Percentiles rank a stretch among this genome's conserved stretches.
Evolutionary conservation across 2,888 invertebrate genomes (phyloP).

Genomic region (Tetrapedia diversipes): DNA sequence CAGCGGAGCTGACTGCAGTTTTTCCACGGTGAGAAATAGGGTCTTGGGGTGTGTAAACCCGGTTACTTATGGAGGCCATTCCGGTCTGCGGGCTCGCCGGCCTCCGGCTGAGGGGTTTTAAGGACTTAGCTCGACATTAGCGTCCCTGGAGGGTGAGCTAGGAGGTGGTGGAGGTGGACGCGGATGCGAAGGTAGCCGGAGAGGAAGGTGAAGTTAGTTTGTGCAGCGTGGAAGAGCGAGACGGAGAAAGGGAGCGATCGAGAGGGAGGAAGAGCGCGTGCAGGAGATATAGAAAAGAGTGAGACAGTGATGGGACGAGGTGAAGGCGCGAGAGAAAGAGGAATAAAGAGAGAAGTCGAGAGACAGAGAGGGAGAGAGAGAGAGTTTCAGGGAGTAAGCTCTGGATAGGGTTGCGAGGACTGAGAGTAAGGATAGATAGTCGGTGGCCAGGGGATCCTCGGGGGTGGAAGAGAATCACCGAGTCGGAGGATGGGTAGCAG

Average conservation of each 20-base stretch:
- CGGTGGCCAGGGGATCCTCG: slow-evolving; percentile 63
- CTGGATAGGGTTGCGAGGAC: slow-evolving; percentile 75
- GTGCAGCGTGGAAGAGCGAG: slow-evolving; percentile 32
- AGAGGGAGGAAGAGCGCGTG: slow-evolving; percentile 44
- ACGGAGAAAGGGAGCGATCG: slow-evolving; percentile 45
- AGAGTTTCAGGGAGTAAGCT: slow-evolving; percentile 69
- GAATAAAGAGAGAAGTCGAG: slow-evolving; percentile 34
- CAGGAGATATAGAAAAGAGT: slow-evolving; percentile 30
- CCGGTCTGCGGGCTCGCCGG: slow-evolving; percentile 78
- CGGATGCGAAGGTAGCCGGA: slow-evolving; percentile 62
- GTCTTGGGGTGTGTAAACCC: slow-evolving; percentile 82
- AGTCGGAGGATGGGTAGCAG: slow-evolving; percentile 60
- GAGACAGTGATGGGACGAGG: slow-evolving; percentile 35
- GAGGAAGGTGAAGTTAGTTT: slow-evolving; percentile 58
- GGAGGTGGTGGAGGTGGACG: slow-evolving; percentile 63
- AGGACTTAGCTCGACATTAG: slow-evolving; percentile 82
- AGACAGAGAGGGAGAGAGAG: slow-evolving; percentile 43
- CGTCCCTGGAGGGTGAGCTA: slow-evolving; percentile 76
- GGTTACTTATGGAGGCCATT: slow-evolving; percentile 83
- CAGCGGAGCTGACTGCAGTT: slow-evolving; percentile 76
- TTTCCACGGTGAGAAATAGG: slow-evolving; percentile 81
- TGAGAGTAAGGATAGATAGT: slow-evolving; percentile 75
- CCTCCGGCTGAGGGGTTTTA: slow-evolving; percentile 80
- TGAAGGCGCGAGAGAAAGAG: slow-evolving; percentile 42
- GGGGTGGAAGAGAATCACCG: slow-evolving; percentile 58